Evolutionary conservation across 2,113 vertebrate species (phyloP), one percentile per base, ranked within the genome.

Genomic region (Mus musculus): DNA sequence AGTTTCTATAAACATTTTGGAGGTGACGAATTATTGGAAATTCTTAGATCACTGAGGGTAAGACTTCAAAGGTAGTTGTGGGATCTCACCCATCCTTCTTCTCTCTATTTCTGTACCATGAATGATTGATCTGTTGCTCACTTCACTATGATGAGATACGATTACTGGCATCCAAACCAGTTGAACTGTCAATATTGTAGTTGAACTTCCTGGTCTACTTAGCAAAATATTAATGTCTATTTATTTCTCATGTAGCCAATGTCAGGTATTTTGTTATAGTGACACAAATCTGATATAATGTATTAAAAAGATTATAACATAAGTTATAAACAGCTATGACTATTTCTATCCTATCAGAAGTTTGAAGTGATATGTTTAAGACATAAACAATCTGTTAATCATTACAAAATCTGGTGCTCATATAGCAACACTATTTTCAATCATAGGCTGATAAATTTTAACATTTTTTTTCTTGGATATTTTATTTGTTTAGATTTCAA

Each of bases 371-470:
- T 12, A 0, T 67, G 3, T 87, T 95, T 87, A n/a, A 69, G 13
- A 52, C 22, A 30, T 81, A 82, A 2, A 9, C 19, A n/a, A 19
- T 30, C 13, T 19, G 19, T 19, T 69, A 20, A 78, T 39, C 46
- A 8, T 82, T 54, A 16, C 4, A 85, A 56, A 46, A 72, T 65
- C 17, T 71, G 4, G 11, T 73, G 49, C 24, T 52, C 42, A 11
- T 5, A 61, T 0, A 52, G 1, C 8, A 63, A 4, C 9, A 49
- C 0, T 7, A 20, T 22, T 63, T 88, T 76, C 17, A n/a, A 7
- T 54, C 17, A 9, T 12, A 17, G 59, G 10, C n/a, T 87, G 22
- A 14, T 88, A 39, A 73, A 22, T 59, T 92, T 20, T 30, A 28
- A 13, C 1, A 14, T 75, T 12, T 2, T 73, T 73, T 36, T 93